phyloP scores from a whole-genome alignment of 2,888 invertebrate genomes.

The Strigamia transsilvanica region DNA sequence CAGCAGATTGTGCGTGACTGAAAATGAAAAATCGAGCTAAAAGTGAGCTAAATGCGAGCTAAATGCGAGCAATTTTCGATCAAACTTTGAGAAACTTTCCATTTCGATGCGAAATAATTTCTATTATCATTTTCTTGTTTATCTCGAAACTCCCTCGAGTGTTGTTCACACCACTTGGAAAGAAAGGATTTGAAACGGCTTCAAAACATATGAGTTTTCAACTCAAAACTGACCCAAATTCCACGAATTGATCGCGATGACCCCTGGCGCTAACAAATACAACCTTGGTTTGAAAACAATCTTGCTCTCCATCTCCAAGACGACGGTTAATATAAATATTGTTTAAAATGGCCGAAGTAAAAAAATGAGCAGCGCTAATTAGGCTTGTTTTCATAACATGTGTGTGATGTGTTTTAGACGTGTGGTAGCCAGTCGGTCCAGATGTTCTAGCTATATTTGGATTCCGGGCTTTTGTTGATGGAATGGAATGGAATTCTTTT shows the following conservation, averaged over 20 bases:
- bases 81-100: neutral
- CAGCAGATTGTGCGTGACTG: neutral
- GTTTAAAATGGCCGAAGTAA: too few species aligned
- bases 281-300: too few species aligned
- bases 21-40: neutral
- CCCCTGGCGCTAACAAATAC: neutral
- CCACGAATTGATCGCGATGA: neutral
- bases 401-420: neutral
- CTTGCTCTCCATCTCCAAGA: too few species aligned
- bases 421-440: conserved; percentile 7
- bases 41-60: too few species aligned
- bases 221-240: neutral
- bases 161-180: neutral
- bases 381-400: neutral
- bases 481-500: neutral
- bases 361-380: neutral
- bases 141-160: neutral
- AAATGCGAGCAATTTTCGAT: neutral
- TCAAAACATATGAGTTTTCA: neutral
- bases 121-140: neutral
- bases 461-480: neutral
- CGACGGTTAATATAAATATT: too few species aligned
- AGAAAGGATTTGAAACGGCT: neutral
- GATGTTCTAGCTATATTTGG: conserved; percentile 17
- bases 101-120: neutral